A percentile compares a stretch with the other conserved stretches of the same genome.
These are phyloP conservation scores for Diorhabda sublineata DNA, from an alignment of 1,140 invertebrate genomes.

Conservation along the genomic window DNA sequence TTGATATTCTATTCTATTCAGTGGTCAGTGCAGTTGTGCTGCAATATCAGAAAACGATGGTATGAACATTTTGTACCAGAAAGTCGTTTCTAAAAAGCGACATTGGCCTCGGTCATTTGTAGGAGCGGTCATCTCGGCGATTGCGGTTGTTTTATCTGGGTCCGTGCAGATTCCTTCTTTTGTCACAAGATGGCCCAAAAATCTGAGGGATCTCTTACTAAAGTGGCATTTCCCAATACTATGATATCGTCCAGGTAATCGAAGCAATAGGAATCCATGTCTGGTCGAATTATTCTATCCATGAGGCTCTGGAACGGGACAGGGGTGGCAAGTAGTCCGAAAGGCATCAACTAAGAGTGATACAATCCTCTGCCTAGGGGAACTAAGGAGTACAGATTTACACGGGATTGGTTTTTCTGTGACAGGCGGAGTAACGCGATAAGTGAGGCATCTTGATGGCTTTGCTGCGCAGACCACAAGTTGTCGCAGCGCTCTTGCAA, in stretches of 20 bases:
- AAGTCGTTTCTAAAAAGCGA: constrained; percentile 12
- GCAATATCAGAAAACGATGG: constrained; percentile 8
- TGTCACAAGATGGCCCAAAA: constrained; percentile 17
- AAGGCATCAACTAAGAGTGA: constrained; percentile 37
- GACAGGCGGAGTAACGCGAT: too few relatives aligned
- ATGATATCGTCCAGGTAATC: constrained; percentile 42
- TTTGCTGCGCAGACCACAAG: too few relatives aligned
- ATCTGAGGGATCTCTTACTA: not conserved
- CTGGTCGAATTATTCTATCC: constrained; percentile 29
- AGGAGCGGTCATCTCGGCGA: constrained; percentile 40
- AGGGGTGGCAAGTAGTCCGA: constrained; percentile 37
- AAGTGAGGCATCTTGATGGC: too few relatives aligned
- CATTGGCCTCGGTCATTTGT: constrained; percentile 26
- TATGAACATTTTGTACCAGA: constrained; percentile 20
- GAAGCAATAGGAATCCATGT: constrained; percentile 25
- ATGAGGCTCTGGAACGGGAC: constrained; percentile 41
- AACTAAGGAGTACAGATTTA: too few relatives aligned
- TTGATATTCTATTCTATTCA: constrained; percentile 14
- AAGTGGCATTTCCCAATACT: constrained; percentile 11
- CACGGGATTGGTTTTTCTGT: too few relatives aligned
- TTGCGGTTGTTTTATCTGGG: constrained; percentile 23
- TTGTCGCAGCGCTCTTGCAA: too few relatives aligned
- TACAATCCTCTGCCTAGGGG: constrained; percentile 22
- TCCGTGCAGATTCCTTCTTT: not conserved
- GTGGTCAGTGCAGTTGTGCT: constrained; percentile 32